Base-by-base conservation (phyloP, 2,888 invertebrate genomes). In the Eulithis prunata region DNA sequence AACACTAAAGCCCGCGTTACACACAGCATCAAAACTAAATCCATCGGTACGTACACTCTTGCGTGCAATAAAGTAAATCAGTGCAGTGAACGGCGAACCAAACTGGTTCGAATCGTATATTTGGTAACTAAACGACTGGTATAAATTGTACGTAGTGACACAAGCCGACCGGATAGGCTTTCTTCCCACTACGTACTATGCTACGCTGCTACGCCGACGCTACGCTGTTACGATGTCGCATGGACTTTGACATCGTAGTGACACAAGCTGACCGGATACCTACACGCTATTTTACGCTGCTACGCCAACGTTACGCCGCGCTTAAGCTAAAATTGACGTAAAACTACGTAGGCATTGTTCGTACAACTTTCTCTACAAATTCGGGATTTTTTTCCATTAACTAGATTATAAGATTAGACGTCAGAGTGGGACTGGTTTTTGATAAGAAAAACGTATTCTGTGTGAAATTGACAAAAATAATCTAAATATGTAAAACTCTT, bases 91-190 rank as follows among this genome's bases (percentile, higher is more conserved):
- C 64, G 56, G 64, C 57, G 55, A 64, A 62, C 64, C 60, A 59
- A 69, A 63, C 62, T 60, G 57, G 57, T 69, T 61, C 66, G 49
- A 58, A 64, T 59, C 62, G 70, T 70, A 71, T 69, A 70, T 73
- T 71, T 55, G 69, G 64, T 60, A 64, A 64, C 66, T 66, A 71
- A 71, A 73, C 71, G 71, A 68, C 66, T 66, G 41, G 64, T 67
- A 68, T 73, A 73, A 71, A 73, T 73, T 64, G 64, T 58, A 60
- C 60, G 55, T 53, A 65, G 61, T 65, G 65, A 61, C 60, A 60
- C 65, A 61, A 46, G 45, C 47, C 64, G 54, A 51, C 58, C 56
- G 46, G 52, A 46, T 32, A 38, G 38, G 38, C 38, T 38, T 36
- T 5, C 28, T 5, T 1, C 41, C 56, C 60, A 60, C 60, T 57